Conservation (phyloP, 2,113 vertebrate genomes). For the Columba janthina region DNA sequence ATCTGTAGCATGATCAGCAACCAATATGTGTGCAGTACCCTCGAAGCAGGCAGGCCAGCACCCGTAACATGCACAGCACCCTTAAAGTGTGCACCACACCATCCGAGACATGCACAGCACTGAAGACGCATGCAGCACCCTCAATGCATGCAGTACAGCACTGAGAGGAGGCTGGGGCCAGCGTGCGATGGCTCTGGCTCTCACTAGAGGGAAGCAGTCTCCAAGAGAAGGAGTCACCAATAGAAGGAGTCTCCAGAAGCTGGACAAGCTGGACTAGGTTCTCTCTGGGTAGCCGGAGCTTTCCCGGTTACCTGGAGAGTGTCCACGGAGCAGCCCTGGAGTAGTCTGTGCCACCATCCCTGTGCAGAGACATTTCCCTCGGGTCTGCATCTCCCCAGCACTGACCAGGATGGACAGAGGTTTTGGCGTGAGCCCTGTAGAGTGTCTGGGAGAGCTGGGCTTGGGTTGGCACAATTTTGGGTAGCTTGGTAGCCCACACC, state of each 20-base stretch:
- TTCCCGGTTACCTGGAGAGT: rapidly evolving
- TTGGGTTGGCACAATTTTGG: rapidly evolving
- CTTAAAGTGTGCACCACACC: too few relatives aligned
- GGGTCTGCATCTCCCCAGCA: rapidly evolving
- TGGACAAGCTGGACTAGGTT: rapidly evolving
- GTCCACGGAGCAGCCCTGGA: too few relatives aligned
- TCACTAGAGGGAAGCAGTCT: slow-evolving; percentile 58
- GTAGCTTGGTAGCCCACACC: background rate
- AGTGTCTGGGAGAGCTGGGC: background rate
- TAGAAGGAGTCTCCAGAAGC: background rate
- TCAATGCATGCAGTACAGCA: background rate
- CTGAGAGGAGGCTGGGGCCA: rapidly evolving
- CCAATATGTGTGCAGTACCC: too few relatives aligned
- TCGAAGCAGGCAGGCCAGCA: too few relatives aligned
- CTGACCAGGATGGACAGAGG: rapidly evolving
- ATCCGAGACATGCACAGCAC: too few relatives aligned
- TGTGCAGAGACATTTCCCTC: rapidly evolving
- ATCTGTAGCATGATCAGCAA: too few relatives aligned
- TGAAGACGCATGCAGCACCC: background rate
- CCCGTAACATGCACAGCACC: too few relatives aligned
- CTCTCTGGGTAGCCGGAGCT: background rate
- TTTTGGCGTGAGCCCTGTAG: rapidly evolving
- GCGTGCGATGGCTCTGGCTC: background rate
- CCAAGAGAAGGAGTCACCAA: background rate
- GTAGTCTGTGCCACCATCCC: rapidly evolving